These are phyloP conservation scores for Orchestia grillus DNA, from an alignment of 1,140 invertebrate species.

Conservation along the genomic window DNA sequence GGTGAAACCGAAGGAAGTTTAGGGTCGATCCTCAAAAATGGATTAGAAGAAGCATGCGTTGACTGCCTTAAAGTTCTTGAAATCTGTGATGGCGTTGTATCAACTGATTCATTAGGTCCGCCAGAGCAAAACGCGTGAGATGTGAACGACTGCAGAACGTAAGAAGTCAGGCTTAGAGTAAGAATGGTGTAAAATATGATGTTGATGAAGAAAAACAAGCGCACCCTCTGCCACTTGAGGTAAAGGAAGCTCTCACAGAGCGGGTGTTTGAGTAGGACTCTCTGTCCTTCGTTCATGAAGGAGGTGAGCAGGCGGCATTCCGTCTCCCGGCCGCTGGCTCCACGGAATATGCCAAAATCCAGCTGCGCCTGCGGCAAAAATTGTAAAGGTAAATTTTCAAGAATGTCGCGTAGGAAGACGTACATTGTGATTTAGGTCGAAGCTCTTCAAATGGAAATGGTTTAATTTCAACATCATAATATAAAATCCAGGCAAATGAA, in stretches of 20 bases:
- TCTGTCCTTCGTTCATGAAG: conserved; percentile 68
- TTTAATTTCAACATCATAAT: no score
- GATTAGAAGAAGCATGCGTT: not conserved
- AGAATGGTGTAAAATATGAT: conserved; percentile 83
- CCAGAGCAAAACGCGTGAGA: conserved; percentile 70
- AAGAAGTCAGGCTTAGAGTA: conserved; percentile 75
- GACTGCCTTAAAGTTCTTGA: not conserved
- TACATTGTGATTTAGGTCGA: not conserved
- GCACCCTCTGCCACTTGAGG: conserved; percentile 83
- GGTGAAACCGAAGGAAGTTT: not conserved
- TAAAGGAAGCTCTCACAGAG: conserved; percentile 69
- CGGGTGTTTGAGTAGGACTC: conserved; percentile 68
- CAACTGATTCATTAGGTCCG: not conserved
- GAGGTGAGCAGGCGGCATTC: conserved; percentile 67
- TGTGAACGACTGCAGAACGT: conserved; percentile 74
- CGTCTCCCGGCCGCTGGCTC: conserved; percentile 57
- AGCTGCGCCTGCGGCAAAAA: conserved; percentile 42
- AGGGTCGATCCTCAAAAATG: not conserved
- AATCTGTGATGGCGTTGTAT: conserved; percentile 69
- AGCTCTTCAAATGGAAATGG: not conserved
- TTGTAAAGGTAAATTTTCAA: not conserved
- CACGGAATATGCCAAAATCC: conserved; percentile 63
- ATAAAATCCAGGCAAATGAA: no score
- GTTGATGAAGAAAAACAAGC: conserved; percentile 86
- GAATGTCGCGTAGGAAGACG: not conserved